Conservation (phyloP, 2,797 vertebrate species). For the Columba guinea region DNA sequence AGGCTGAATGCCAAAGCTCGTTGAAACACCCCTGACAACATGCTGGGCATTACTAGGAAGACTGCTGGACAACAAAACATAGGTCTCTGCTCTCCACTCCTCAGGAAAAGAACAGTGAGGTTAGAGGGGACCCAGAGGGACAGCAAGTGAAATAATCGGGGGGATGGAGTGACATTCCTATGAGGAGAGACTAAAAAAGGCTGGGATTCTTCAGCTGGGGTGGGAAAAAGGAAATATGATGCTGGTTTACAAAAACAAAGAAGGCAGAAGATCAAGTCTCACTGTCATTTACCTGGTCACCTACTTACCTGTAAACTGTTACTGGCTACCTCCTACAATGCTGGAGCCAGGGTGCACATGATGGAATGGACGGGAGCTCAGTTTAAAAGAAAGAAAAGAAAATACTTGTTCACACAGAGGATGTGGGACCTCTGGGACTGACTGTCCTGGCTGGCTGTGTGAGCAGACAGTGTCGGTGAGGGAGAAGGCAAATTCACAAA, state of each 20-base stretch:
- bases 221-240: not conserved
- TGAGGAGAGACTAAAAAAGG: not conserved
- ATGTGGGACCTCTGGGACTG: not conserved
- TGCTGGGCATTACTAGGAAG: not conserved
- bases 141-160: not conserved
- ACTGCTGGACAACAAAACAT: not conserved
- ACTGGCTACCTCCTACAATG: not conserved
- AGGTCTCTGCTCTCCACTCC: not conserved
- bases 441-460: not conserved
- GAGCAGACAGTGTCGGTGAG: accelerated
- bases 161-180: not conserved
- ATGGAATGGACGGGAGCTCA: accelerated
- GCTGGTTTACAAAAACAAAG: not conserved
- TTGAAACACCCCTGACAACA: not conserved
- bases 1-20: not conserved
- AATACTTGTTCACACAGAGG: accelerated
- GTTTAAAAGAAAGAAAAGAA: not conserved
- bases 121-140: not conserved
- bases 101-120: not conserved
- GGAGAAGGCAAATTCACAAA: not conserved
- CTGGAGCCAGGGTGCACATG: not conserved
- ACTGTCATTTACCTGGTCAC: not conserved
- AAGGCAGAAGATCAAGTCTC: not conserved
- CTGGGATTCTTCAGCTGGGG: not conserved
- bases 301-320: not conserved